Evolutionary conservation across 2,888 invertebrate genomes (phyloP).

Genomic region (Apantesis nais): DNA sequence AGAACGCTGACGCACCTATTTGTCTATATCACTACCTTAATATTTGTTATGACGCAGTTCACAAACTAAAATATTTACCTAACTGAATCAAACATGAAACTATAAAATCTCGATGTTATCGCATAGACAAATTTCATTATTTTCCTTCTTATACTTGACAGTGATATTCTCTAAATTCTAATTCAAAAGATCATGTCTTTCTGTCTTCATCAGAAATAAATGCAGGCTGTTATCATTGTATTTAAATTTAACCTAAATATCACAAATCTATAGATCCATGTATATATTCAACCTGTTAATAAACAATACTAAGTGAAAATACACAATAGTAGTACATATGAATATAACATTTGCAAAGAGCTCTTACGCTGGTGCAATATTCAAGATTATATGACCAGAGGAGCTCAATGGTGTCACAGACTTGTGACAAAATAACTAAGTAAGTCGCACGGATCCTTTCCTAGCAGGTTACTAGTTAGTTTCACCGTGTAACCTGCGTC

Average conservation of each 20-base stretch:
- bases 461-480: no score
- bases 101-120: slow-evolving; percentile 29
- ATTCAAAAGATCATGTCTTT: not conserved
- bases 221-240: not conserved
- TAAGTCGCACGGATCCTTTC: no score
- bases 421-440: no score
- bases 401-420: no score
- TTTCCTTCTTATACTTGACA: slow-evolving; percentile 20
- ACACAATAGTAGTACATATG: not conserved
- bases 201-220: not conserved
- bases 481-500: no score
- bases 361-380: no score
- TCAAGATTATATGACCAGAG: no score
- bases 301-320: not conserved
- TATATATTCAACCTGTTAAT: not conserved
- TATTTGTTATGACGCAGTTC: slow-evolving; percentile 20
- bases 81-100: slow-evolving; percentile 7
- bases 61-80: slow-evolving; percentile 44
- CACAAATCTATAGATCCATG: no score
- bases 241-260: not conserved
- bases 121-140: slow-evolving; percentile 21
- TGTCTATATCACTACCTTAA: slow-evolving; percentile 24
- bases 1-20: slow-evolving; percentile 39
- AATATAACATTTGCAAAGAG: no score
- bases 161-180: slow-evolving; percentile 15